Conservation (phyloP, 2,797 vertebrate species). For the Hippopotamyrus pictus region DNA sequence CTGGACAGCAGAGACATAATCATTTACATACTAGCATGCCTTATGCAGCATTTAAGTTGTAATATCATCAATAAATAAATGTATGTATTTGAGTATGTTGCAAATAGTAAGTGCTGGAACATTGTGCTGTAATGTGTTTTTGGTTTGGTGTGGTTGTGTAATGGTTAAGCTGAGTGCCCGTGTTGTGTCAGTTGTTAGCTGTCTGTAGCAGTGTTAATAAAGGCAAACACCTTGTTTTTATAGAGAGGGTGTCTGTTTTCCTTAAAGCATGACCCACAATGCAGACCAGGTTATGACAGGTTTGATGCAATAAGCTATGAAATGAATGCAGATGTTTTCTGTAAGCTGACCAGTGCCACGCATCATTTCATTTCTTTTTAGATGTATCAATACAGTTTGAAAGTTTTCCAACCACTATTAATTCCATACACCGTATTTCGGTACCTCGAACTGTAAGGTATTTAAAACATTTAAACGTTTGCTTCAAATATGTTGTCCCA, state of each 20-base stretch:
- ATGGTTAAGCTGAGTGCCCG: background rate
- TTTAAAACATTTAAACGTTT: background rate
- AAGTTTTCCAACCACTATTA: background rate
- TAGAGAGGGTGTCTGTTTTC: background rate
- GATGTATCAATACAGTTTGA: background rate
- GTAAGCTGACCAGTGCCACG: background rate
- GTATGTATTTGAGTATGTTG: background rate
- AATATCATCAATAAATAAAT: background rate
- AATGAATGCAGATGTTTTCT: background rate
- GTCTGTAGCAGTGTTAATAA: background rate
- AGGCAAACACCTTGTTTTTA: background rate
- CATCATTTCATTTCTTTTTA: background rate
- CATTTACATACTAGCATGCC: background rate
- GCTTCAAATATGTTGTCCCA: background rate
- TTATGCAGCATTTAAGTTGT: background rate
- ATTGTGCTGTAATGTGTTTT: background rate
- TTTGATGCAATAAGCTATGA: background rate
- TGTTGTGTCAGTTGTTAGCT: background rate
- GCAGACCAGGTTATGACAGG: background rate
- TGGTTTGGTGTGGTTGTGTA: background rate
- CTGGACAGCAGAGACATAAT: background rate
- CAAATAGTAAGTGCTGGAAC: background rate
- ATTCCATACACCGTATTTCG: background rate
- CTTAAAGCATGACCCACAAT: background rate
- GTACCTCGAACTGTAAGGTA: background rate